These are phyloP conservation scores for Hyposmocoma kahamanoa DNA, from an alignment of 1,140 invertebrate genomes.

Conservation along the genomic window DNA sequence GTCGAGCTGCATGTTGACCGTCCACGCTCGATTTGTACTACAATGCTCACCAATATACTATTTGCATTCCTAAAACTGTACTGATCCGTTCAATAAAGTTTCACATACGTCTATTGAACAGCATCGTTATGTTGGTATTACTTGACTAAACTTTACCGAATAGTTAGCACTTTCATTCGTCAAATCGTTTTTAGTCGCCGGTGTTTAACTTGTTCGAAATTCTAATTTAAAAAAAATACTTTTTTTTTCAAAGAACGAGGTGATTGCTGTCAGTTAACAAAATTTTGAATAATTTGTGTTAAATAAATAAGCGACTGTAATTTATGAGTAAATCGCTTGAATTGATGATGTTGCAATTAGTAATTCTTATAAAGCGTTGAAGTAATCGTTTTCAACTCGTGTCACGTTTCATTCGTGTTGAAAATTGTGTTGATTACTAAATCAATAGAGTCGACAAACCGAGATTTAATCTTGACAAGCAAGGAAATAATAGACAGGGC, in stretches of 20 bases:
- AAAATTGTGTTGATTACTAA: conserved; percentile 30
- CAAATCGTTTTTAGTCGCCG: conserved; percentile 27
- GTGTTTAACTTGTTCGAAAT: conserved; percentile 19
- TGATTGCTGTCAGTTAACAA: too few species aligned
- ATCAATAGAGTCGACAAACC: conserved; percentile 15
- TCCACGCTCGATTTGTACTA: conserved; percentile 6
- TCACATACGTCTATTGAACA: conserved; percentile 9
- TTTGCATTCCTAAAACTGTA: neutral
- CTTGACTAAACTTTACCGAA: conserved; percentile 24
- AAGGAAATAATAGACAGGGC: conserved; percentile 28
- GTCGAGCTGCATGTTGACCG: neutral
- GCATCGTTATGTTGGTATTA: conserved; percentile 9
- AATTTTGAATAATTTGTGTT: too few species aligned
- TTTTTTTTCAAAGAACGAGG: too few species aligned
- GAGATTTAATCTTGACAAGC: conserved; percentile 31
- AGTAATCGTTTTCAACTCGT: neutral
- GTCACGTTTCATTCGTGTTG: conserved; percentile 7
- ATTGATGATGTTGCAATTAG: too few species aligned
- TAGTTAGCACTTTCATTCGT: conserved; percentile 41
- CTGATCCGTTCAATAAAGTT: conserved; percentile 7
- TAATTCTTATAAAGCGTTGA: too few species aligned
- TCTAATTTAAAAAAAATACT: conserved; percentile 5
- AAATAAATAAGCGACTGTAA: too few species aligned
- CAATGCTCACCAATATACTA: neutral
- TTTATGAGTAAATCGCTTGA: too few species aligned